Percentiles rank a stretch among this genome's conserved stretches.
These are phyloP conservation scores for Cynopterus sphinx DNA, from an alignment of 2,797 vertebrate species.

Conservation along the genomic window DNA sequence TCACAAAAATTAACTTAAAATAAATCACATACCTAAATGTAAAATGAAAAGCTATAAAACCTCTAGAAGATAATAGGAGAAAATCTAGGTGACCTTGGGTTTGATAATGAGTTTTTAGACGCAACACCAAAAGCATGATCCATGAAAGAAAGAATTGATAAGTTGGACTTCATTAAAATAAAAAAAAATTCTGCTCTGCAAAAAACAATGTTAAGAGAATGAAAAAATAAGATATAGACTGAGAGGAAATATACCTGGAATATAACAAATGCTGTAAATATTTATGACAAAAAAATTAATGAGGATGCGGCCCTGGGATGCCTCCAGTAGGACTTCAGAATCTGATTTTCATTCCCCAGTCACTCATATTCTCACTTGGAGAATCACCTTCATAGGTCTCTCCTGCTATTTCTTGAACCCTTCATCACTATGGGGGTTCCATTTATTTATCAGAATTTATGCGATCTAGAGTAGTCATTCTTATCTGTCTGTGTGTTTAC, in stretches of 20 bases:
- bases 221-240: not conserved
- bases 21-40: not conserved
- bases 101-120: not conserved
- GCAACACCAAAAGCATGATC: not conserved
- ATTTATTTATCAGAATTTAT: not conserved
- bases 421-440: not conserved
- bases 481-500: not conserved
- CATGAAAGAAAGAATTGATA: not conserved
- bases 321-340: not conserved
- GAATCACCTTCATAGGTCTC: not conserved
- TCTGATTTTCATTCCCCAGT: not conserved
- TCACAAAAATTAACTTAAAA: conserved; percentile 6
- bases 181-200: not conserved
- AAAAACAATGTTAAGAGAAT: conserved; percentile 1
- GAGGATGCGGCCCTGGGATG: not conserved
- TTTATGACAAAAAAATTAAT: not conserved
- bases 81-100: not conserved
- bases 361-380: not conserved
- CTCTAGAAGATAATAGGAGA: not conserved
- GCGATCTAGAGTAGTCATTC: not conserved
- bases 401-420: not conserved
- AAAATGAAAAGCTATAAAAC: not conserved
- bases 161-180: not conserved
- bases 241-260: not conserved
- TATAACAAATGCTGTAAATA: not conserved